phyloP scores from a whole-genome alignment of 2,888 invertebrate species.

The Allacma fusca region DNA sequence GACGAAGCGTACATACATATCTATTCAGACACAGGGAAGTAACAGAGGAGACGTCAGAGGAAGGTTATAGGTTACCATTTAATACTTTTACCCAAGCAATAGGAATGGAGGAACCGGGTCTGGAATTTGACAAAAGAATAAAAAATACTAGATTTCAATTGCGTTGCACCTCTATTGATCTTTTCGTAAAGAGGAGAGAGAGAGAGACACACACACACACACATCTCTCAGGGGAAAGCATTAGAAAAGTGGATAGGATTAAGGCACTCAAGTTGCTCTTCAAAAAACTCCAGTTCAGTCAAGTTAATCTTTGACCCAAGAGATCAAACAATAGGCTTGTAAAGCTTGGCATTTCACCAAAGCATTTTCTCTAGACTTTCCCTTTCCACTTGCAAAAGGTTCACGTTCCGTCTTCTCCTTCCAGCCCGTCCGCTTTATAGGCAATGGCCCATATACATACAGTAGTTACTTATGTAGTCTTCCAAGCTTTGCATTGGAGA shows the following conservation, averaged over 20 bases:
- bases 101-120: not conserved
- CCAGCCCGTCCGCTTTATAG: no score
- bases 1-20: no score
- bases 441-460: no score
- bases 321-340: conserved; percentile 30
- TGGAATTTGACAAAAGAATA: not conserved
- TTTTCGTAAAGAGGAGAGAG: not conserved
- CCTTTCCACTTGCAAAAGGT: no score
- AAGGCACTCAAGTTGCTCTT: conserved; percentile 40
- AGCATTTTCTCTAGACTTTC: not conserved
- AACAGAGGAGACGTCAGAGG: no score
- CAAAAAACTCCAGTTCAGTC: conserved; percentile 31
- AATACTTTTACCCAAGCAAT: not conserved
- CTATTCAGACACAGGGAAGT: not conserved
- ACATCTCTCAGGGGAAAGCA: conserved; percentile 5
- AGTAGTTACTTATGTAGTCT: no score
- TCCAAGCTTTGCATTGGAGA: no score
- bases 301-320: conserved; percentile 37
- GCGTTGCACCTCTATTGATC: conserved; percentile 22
- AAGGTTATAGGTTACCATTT: no score
- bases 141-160: conserved; percentile 29
- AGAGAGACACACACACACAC: conserved; percentile 23
- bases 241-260: conserved; percentile 37
- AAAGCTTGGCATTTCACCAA: conserved; percentile 29
- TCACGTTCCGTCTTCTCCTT: no score